A percentile compares a stretch with the other conserved stretches of the same genome.
Evolutionary conservation across 2,888 invertebrate species (phyloP).

Genomic region (Hipparchia sbordonii): DNA sequence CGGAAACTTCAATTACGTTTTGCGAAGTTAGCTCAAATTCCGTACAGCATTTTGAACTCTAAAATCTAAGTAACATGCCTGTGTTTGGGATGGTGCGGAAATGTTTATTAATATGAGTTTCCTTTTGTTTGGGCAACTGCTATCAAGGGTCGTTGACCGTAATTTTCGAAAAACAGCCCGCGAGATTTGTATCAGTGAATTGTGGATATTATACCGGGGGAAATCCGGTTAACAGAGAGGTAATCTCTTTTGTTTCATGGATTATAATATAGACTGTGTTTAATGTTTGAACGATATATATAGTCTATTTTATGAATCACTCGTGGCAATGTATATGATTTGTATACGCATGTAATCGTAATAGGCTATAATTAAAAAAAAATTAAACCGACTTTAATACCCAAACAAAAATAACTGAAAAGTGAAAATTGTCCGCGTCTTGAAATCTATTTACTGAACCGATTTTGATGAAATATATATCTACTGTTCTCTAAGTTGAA

Average conservation of each 20-base stretch:
- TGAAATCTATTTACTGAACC: too few species aligned
- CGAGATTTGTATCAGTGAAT: conserved; percentile 16
- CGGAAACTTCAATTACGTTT: conserved; percentile 56
- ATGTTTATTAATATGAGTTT: conserved; percentile 54
- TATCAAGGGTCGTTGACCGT: conserved; percentile 47
- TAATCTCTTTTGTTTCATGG: not conserved
- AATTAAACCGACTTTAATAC: too few species aligned
- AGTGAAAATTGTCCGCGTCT: too few species aligned
- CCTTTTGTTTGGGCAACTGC: conserved; percentile 32
- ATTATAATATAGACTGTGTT: not conserved
- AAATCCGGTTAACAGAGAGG: not conserved
- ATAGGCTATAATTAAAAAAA: too few species aligned
- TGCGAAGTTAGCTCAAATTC: conserved; percentile 19
- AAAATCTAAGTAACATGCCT: not conserved
- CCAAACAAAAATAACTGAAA: too few species aligned
- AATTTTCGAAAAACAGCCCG: conserved; percentile 35
- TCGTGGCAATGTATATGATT: too few species aligned
- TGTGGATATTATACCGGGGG: conserved; percentile 8
- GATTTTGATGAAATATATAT: too few species aligned
- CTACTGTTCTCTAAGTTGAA: too few species aligned
- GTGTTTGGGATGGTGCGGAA: conserved; percentile 24
- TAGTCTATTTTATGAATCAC: too few species aligned
- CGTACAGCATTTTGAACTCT: conserved; percentile 25
- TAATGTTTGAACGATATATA: not conserved
- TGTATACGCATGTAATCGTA: too few species aligned